Evolutionary conservation across 2,113 vertebrate genomes (phyloP).

Genomic region (Dipodomys spectabilis): DNA sequence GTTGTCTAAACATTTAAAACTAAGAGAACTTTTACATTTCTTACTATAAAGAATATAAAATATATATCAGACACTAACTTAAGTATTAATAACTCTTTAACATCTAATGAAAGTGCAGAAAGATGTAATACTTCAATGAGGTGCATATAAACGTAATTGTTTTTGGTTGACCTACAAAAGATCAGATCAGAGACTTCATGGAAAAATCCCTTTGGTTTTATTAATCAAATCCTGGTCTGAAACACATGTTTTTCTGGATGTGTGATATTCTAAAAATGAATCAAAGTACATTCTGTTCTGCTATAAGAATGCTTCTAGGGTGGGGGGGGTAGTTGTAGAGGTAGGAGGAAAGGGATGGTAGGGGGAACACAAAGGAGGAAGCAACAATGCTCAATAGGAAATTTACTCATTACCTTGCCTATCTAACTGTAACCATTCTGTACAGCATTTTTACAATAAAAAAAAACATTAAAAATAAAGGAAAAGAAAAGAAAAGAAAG

Average conservation of each 20-base stretch:
- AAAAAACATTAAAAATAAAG: too few species aligned
- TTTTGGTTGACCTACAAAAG: conserved; percentile 14
- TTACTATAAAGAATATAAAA: background rate
- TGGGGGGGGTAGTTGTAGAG: background rate
- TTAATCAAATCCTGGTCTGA: conserved; percentile 35
- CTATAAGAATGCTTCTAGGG: background rate
- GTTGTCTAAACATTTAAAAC: conserved; percentile 7
- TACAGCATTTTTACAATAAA: too few species aligned
- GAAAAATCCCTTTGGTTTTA: conserved; percentile 44
- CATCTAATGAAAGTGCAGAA: background rate
- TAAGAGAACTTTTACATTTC: conserved; percentile 25
- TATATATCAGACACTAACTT: conserved; percentile 8
- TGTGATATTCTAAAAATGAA: conserved; percentile 51
- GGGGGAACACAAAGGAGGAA: too few species aligned
- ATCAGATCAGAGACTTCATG: conserved; percentile 16
- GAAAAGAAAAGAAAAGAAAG: too few species aligned
- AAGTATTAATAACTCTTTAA: conserved; percentile 12
- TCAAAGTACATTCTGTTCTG: background rate
- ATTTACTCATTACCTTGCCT: too few species aligned
- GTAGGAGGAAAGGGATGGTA: too few species aligned
- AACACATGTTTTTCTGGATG: conserved; percentile 41
- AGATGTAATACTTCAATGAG: background rate
- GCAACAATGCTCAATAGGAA: too few species aligned
- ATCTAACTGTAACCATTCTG: too few species aligned
- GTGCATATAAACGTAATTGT: background rate